phyloP scores from a whole-genome alignment of 2,888 invertebrate species.

The Ametastegia equiseti region DNA sequence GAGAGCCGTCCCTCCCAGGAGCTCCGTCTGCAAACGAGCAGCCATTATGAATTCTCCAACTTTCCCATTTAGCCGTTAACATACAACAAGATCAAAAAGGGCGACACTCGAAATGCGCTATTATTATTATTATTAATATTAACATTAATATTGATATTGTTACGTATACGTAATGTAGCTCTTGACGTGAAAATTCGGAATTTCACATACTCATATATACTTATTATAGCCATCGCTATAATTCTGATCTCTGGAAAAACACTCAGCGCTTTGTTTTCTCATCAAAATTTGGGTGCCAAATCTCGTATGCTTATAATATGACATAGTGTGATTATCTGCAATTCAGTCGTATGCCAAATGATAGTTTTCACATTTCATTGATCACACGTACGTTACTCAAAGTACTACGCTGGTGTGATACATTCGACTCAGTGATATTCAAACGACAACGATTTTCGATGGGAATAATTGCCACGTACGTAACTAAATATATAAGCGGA shows the following conservation, averaged over 20 bases:
- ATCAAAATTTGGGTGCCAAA: constrained; percentile 4
- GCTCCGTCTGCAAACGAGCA: constrained; percentile 68
- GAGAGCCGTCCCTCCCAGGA: constrained; percentile 62
- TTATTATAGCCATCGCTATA: not conserved
- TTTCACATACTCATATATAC: no score
- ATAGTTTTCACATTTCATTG: not conserved
- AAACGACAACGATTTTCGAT: not conserved
- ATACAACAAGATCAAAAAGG: not conserved
- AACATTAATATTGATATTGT: not conserved
- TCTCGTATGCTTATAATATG: not conserved
- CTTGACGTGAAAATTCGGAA: not conserved
- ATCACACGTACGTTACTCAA: no score
- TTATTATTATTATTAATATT: constrained; percentile 6
- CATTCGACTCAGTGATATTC: not conserved
- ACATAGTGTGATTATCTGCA: not conserved
- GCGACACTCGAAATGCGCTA: constrained; percentile 1
- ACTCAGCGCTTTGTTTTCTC: not conserved
- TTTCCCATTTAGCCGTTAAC: not conserved
- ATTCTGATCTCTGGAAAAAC: not conserved
- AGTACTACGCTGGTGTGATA: not conserved
- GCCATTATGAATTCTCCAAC: constrained; percentile 58
- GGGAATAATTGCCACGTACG: not conserved
- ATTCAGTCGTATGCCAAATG: not conserved
- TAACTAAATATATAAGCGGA: constrained; percentile 8
- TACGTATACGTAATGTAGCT: not conserved